Base-by-base conservation (phyloP, 2,888 invertebrate species). In the Papilio gigon region DNA sequence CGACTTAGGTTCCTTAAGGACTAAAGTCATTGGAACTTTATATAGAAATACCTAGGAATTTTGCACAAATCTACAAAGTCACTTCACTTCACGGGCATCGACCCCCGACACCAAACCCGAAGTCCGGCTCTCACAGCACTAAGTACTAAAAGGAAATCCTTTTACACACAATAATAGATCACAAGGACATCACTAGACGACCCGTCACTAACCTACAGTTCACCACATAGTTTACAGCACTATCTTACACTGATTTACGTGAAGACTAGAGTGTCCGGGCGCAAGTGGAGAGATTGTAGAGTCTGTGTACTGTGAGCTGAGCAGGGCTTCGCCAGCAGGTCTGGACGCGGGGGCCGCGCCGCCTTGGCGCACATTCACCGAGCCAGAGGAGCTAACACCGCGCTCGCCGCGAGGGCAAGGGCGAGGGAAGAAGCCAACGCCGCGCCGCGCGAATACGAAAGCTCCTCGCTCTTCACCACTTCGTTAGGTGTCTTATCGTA, bases 381-480 rank as follows among this genome's bases (percentile, higher is more conserved):
- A 82, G 89, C 90, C 86, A 92, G 84, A 1, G 90, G 91, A 4
- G 92, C 90, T 74, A 92, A 75, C 53, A 92, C 90, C 35, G 92
- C 89, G 69, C 86, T 86, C 74, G 90, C 91, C 1, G 92, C 91
- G 81, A 92, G 72, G 37, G 90, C 90, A 75, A 92, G 71, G 0
- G 92, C 92, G 66, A 92, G 80, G 11, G 92, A 90, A 56, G 91
- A 90, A n/a, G 90, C 91, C 74, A 92, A 76, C 14, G 92, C 90
- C 1, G 92, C 89, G 3, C 91, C 92, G 47, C 92, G 84, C 1
- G 92, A 92, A 84, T 96, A 95, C 69, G 97, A 97, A 82, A 98
- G 91, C 93, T 97, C 97, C 90, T 97, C 97, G 85, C 97, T 97
- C 92, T 97, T 98, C 80, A 97, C 96, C 77, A 97, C 97, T 89